Evolutionary conservation across 1,140 invertebrate genomes (phyloP).

Genomic region (Hyles vespertilio): DNA sequence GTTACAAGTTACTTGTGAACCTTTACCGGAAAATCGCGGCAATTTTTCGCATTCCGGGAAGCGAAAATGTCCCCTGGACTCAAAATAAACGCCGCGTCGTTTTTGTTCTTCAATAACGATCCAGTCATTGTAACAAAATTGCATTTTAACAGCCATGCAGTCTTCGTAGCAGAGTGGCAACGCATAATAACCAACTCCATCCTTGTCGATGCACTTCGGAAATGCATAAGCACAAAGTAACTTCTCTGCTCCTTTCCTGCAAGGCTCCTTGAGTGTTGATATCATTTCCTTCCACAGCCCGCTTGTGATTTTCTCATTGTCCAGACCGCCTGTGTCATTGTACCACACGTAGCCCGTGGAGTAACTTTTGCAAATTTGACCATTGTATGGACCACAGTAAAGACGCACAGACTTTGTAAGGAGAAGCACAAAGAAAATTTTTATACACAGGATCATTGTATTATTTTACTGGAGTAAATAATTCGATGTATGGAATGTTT

Average conservation of each 20-base stretch:
- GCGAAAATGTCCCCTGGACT: conserved; percentile 90
- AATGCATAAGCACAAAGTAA: conserved; percentile 94
- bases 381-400: conserved; percentile 91
- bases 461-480: conserved; percentile 21
- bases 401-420: conserved; percentile 60
- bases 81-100: conserved; percentile 83
- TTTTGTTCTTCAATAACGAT: conserved; percentile 93
- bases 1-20: conserved; percentile 82
- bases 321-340: conserved; percentile 84
- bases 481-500: conserved; percentile 26
- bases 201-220: conserved; percentile 86
- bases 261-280: conserved; percentile 85
- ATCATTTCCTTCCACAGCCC: conserved; percentile 92
- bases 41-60: conserved; percentile 90
- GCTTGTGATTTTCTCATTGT: conserved; percentile 90
- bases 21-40: conserved; percentile 80
- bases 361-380: conserved; percentile 90
- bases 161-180: conserved; percentile 93
- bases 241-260: conserved; percentile 91
- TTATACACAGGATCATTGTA: conserved; percentile 33
- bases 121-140: conserved; percentile 96
- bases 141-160: conserved; percentile 91
- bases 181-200: conserved; percentile 71
- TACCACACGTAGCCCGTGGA: conserved; percentile 89
- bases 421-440: conserved; percentile 46